Evolutionary conservation across 2,888 invertebrate species (phyloP).

Genomic region (Lithodes maja): DNA sequence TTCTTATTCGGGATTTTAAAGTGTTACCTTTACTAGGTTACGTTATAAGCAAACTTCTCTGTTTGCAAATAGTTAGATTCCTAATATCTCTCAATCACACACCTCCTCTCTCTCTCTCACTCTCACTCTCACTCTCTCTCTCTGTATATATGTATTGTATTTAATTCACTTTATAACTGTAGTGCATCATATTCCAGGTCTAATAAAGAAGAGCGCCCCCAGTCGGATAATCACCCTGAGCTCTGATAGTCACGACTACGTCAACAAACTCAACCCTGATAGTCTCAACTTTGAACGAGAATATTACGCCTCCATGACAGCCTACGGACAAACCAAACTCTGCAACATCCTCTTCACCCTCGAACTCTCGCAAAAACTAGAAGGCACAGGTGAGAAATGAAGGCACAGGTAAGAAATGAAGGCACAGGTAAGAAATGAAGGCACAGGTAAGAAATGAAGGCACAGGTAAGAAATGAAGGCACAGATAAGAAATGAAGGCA

Average conservation of each 20-base stretch:
- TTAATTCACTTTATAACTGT: background rate
- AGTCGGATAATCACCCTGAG: conserved; percentile 36
- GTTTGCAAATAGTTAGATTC: too few relatives aligned
- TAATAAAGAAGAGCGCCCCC: conserved; percentile 44
- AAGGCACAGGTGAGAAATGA: conserved; percentile 43
- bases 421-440: background rate
- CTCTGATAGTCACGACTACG: conserved; percentile 30
- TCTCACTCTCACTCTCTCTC: background rate
- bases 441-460: background rate
- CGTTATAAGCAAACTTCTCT: too few relatives aligned
- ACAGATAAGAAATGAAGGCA: background rate
- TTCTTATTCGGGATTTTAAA: too few relatives aligned
- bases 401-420: background rate
- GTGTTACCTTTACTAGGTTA: too few relatives aligned
- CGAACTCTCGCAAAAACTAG: conserved; percentile 47
- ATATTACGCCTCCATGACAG: conserved; percentile 26
- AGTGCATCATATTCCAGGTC: background rate
- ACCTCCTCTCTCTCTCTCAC: background rate
- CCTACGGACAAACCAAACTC: conserved; percentile 50
- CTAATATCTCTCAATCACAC: too few relatives aligned
- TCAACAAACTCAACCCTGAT: conserved; percentile 41
- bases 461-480: background rate
- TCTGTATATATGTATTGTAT: background rate
- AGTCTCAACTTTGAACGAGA: conserved; percentile 41
- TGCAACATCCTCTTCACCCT: conserved; percentile 57